Conservation (phyloP, 2,888 invertebrate genomes). For the Leptogaster cylindrica region DNA sequence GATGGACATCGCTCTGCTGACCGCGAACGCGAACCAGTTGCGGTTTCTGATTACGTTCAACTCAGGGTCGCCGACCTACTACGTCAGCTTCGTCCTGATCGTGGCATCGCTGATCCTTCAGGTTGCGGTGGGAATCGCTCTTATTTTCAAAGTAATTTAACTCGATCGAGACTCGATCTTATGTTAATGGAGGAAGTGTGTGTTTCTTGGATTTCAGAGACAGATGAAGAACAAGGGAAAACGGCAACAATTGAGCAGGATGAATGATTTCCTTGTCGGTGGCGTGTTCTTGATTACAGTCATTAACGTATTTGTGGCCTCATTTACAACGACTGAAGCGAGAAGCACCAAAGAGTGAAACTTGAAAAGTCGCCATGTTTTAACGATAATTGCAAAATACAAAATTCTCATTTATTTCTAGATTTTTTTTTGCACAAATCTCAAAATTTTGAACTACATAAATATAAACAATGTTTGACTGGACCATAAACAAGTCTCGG, state of each 20-base stretch:
- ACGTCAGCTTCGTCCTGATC: slow-evolving; percentile 66
- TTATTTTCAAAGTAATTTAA: slow-evolving; percentile 68
- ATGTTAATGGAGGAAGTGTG: background rate
- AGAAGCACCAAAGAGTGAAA: no score
- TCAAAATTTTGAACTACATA: no score
- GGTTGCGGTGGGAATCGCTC: slow-evolving; percentile 68
- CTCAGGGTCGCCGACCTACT: slow-evolving; percentile 66
- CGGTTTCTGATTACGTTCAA: slow-evolving; percentile 70
- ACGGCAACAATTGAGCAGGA: slow-evolving; percentile 61
- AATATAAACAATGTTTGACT: no score
- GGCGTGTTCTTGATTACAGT: slow-evolving; percentile 72
- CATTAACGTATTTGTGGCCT: slow-evolving; percentile 72
- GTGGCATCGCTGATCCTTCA: slow-evolving; percentile 68
- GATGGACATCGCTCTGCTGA: slow-evolving; percentile 74
- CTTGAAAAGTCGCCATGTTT: no score
- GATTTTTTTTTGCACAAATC: no score
- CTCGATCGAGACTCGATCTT: background rate
- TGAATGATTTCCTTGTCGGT: slow-evolving; percentile 69
- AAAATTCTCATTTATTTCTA: no score
- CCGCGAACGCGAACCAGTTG: slow-evolving; percentile 74
- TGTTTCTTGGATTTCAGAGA: slow-evolving; percentile 50
- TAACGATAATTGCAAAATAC: no score
- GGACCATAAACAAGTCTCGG: no score
- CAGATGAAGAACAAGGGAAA: slow-evolving; percentile 53
- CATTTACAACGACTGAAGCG: slow-evolving; percentile 58